Conservation (phyloP, 2,113 vertebrate species). For the Ceyx melanurus region DNA sequence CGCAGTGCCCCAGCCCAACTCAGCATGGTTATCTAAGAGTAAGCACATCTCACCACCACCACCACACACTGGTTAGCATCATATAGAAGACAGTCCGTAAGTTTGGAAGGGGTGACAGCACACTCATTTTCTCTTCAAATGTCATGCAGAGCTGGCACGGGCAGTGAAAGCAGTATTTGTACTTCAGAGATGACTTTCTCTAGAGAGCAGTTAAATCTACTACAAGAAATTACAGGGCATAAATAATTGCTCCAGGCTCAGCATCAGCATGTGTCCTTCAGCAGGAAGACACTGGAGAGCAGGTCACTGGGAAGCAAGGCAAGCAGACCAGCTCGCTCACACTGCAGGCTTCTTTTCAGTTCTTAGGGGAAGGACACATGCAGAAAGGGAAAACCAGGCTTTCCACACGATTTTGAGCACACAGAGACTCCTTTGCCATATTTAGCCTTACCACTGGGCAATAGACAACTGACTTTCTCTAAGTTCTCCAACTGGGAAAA, state of each 20-base stretch:
- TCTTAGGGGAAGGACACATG: not conserved
- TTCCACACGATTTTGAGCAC: conserved; percentile 20
- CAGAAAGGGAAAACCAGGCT: conserved; percentile 29
- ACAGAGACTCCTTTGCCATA: conserved; percentile 8
- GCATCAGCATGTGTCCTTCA: not conserved
- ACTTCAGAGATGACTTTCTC: conserved; percentile 13
- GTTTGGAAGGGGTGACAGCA: conserved; percentile 2
- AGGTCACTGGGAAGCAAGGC: conserved; percentile 11
- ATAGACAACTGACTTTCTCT: conserved; percentile 36
- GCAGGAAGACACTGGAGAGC: not conserved
- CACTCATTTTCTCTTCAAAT: not conserved
- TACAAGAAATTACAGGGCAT: conserved; percentile 2
- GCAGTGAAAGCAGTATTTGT: conserved; percentile 44
- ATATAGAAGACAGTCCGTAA: not conserved
- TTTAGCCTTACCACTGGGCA: conserved; percentile 47
- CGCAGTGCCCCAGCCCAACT: not conserved
- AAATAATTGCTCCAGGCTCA: conserved; percentile 2
- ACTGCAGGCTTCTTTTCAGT: not conserved
- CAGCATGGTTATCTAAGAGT: conserved; percentile 33
- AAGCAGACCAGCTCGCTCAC: not conserved
- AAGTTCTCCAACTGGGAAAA: conserved; percentile 59
- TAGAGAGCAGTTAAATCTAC: conserved; percentile 22
- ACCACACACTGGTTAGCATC: conserved; percentile 47
- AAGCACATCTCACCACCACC: conserved; percentile 17
- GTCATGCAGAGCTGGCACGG: conserved; percentile 34